Evolutionary conservation across 2,113 vertebrate genomes (phyloP).

Genomic region (Stercorarius parasiticus): DNA sequence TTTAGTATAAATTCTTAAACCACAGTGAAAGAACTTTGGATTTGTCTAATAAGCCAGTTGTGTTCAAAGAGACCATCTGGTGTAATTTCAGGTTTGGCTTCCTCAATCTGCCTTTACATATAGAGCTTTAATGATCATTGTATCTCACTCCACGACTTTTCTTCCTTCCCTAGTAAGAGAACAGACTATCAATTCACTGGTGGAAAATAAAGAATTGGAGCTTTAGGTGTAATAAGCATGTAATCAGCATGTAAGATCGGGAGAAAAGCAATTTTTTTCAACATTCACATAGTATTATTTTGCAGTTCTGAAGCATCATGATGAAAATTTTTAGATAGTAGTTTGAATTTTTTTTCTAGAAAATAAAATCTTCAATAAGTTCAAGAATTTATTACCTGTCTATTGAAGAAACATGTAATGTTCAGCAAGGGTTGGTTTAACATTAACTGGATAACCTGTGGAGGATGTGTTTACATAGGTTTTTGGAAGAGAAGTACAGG

Average conservation of each 20-base stretch:
- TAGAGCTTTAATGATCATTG: not conserved
- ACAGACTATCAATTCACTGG: not conserved
- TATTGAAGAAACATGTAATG: not conserved
- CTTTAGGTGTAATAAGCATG: not conserved
- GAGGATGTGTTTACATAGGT: not conserved
- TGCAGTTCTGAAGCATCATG: not conserved
- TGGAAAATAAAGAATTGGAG: not conserved
- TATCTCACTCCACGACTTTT: not conserved
- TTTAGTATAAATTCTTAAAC: not conserved
- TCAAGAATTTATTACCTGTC: not conserved
- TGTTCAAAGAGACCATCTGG: not conserved
- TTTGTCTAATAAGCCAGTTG: not conserved
- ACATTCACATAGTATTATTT: not conserved
- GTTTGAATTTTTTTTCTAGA: accelerated
- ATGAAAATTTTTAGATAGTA: not conserved
- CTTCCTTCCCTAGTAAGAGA: not conserved
- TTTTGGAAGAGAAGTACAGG: not conserved
- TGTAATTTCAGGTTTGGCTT: not conserved
- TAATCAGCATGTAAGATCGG: not conserved
- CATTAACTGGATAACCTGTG: not conserved
- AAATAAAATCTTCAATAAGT: not conserved
- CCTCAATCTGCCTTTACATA: not conserved
- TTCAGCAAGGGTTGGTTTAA: not conserved
- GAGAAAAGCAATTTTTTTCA: not conserved
- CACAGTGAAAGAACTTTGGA: not conserved